Percentiles rank a stretch among this genome's conserved stretches.
phyloP scores from a whole-genome alignment of 2,797 vertebrate species.

The Lindbergichthys nudifrons region DNA sequence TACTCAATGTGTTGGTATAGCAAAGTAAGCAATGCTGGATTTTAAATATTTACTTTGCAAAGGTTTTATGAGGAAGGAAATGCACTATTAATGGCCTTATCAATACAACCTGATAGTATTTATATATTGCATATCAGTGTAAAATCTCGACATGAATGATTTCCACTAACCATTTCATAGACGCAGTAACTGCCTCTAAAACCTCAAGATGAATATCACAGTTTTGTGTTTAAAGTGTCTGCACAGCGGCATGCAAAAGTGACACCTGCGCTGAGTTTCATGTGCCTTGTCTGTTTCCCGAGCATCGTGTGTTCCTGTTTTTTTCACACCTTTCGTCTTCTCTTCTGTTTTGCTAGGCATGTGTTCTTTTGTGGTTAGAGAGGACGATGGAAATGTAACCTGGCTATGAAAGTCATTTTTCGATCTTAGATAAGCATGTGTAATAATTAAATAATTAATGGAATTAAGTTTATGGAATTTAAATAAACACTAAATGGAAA shows the following conservation, averaged over 20 bases:
- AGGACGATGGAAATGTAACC: neutral
- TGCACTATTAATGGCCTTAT: neutral
- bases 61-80: neutral
- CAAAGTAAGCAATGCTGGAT: neutral
- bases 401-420: neutral
- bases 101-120: neutral
- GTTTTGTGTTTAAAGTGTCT: constrained; percentile 17
- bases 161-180: neutral
- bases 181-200: neutral
- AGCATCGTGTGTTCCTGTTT: constrained; percentile 59
- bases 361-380: constrained; percentile 16
- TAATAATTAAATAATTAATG: too few relatives aligned
- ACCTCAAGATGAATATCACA: constrained; percentile 45
- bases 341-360: constrained; percentile 23
- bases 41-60: neutral
- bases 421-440: neutral
- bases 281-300: constrained; percentile 35
- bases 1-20: too few relatives aligned
- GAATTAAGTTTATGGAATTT: neutral
- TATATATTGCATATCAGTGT: constrained; percentile 23
- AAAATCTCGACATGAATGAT: constrained; percentile 36
- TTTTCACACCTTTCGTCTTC: constrained; percentile 70
- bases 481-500: neutral
- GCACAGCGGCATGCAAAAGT: constrained; percentile 21
- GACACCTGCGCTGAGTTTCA: constrained; percentile 51